phyloP scores from a whole-genome alignment of 2,113 vertebrate genomes.

The Diglossa brunneiventris region DNA sequence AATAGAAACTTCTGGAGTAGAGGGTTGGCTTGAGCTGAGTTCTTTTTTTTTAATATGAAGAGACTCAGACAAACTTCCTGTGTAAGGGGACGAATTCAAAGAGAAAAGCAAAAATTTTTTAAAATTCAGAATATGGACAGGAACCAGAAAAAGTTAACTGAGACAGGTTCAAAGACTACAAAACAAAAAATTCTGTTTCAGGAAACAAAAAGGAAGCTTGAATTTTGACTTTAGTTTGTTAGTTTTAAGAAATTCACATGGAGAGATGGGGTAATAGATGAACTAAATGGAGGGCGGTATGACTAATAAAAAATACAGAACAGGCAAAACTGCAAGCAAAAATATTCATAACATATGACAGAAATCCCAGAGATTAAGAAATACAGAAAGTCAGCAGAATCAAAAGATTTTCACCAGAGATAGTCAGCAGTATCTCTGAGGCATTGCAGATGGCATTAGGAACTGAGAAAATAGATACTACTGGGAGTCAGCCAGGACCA shows the following conservation, averaged over 20 bases:
- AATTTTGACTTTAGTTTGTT: not conserved
- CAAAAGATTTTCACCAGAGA: conserved; percentile 6
- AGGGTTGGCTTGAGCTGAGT: not conserved
- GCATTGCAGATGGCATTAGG: conserved; percentile 42
- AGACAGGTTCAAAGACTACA: not conserved
- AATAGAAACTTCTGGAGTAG: not conserved
- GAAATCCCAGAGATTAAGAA: conserved; percentile 17
- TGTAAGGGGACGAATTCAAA: not conserved
- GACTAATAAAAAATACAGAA: not conserved
- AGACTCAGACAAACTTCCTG: not conserved
- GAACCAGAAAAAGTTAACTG: not conserved
- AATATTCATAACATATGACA: not conserved
- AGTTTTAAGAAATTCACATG: not conserved
- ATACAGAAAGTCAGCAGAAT: conserved; percentile 9
- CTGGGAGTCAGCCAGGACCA: conserved; percentile 35
- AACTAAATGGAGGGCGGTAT: not conserved
- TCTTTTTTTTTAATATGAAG: not conserved
- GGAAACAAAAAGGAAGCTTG: not conserved
- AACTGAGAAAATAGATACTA: conserved; percentile 26
- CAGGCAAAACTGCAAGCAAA: not conserved
- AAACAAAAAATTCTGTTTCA: not conserved
- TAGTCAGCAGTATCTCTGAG: not conserved
- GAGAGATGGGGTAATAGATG: not conserved
- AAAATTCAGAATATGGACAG: not conserved
- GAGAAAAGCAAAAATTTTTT: not conserved